A percentile compares a stretch with the other conserved stretches of the same genome.
Conservation (phyloP, 2,888 invertebrate genomes). For the Scotopteryx bipunctaria region DNA sequence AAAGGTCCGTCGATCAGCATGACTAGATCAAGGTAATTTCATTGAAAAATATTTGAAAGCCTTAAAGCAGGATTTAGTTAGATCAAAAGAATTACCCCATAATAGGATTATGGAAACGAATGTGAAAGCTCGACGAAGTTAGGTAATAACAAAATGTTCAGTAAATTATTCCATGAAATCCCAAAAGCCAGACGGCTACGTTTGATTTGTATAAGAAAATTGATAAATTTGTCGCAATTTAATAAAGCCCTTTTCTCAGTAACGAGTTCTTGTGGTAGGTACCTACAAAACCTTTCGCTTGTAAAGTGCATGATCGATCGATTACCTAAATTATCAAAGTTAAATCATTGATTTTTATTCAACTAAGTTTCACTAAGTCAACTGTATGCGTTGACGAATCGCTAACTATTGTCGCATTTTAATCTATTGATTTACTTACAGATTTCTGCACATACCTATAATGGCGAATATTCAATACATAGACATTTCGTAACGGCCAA, state of each 20-base stretch:
- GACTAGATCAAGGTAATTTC: not conserved
- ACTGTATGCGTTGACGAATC: too few species aligned
- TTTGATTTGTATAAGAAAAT: conserved; percentile 7
- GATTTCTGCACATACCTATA: too few species aligned
- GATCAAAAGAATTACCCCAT: conserved; percentile 1
- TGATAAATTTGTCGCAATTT: conserved; percentile 9
- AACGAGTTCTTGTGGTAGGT: not conserved
- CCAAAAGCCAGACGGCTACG: conserved; percentile 7
- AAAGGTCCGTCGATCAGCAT: too few species aligned
- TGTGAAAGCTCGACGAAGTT: not conserved
- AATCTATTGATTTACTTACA: too few species aligned
- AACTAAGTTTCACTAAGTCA: too few species aligned
- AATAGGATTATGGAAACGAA: not conserved
- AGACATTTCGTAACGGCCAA: not conserved
- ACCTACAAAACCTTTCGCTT: too few species aligned
- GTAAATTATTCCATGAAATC: conserved; percentile 16
- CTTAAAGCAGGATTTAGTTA: not conserved
- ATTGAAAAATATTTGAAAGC: not conserved
- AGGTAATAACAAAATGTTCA: not conserved
- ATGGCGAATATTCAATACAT: not conserved
- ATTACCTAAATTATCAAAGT: too few species aligned
- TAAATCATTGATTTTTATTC: too few species aligned
- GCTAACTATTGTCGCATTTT: too few species aligned
- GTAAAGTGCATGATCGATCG: too few species aligned
- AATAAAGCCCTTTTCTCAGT: not conserved